Base-by-base conservation (phyloP, 2,797 vertebrate species). In the Coregonus ussuriensis region DNA sequence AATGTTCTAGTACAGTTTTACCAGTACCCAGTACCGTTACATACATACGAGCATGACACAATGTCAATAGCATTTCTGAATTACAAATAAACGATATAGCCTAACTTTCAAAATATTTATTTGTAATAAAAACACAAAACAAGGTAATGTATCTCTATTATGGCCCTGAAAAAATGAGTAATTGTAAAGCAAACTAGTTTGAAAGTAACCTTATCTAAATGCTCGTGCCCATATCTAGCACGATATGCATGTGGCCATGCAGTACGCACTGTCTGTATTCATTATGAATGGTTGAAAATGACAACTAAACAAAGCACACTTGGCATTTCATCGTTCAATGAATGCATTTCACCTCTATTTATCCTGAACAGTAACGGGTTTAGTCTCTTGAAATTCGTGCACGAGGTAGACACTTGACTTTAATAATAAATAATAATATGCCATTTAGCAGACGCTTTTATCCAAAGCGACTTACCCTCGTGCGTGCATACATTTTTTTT, bases 11-110 rank as follows among this genome's bases (percentile, higher is more conserved):
- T 25, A 62, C n/a, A 11, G n/a, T n/a, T 59, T 21, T 54, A 18
- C 3, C 52, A 3, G 52, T 53, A 53, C 5, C 4, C 6, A 5
- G 6, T 4, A 18, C 9, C 25, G 86, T 81, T 75, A 78, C 37
- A 11, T 47, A 63, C 54, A 56, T 6, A 6, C 18, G 56, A 59
- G 56, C 18, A 59, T 59, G n/a, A 11, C 21, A 11, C 5, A 56
- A 25, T 11, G 41, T 47, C 41, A 47, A 47, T 47, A 62, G n/a
- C 59, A 3, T 25, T 25, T 25, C 0, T 7, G 18, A 59, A 21
- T 21, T 59, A n/a, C 14, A 59, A 2, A 56, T n/a, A 4, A 56
- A 56, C 54, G 18, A n/a, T 14, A 53, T n/a, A 21, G 41, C 41
- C 0, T 11, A 47, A 47, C 41, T 47, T 47, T 47, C 9, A 3